These are phyloP conservation scores for Notarius quadriscutis DNA, from an alignment of 2,113 vertebrate species.

Conservation along the genomic window DNA sequence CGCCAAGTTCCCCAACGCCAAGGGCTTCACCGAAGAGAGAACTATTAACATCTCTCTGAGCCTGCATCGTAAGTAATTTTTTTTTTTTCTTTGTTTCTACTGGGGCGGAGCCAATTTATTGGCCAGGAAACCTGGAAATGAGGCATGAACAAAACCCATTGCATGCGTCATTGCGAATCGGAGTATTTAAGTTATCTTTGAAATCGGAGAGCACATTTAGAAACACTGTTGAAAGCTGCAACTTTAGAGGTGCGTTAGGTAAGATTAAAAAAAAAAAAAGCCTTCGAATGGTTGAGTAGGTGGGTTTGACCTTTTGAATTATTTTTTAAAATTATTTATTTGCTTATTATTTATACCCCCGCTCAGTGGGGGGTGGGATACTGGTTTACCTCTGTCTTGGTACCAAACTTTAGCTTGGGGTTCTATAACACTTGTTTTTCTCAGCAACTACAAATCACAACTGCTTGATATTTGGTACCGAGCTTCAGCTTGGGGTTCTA, in stretches of 20 bases:
- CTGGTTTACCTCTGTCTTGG: too few species aligned
- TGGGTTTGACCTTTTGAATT: background rate
- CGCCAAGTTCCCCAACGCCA: slow-evolving; percentile 88
- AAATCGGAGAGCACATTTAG: background rate
- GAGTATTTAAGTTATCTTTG: background rate
- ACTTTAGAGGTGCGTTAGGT: background rate
- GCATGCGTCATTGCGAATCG: background rate
- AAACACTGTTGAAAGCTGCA: background rate
- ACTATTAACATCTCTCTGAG: slow-evolving; percentile 94
- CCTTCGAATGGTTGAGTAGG: background rate
- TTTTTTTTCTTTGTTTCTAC: background rate
- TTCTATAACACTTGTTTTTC: too few species aligned
- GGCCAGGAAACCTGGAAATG: background rate
- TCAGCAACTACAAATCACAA: too few species aligned
- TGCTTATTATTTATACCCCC: too few species aligned
- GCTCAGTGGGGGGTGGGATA: too few species aligned
- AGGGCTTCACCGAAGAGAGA: slow-evolving; percentile 82
- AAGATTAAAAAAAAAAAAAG: background rate
- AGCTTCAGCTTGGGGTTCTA: too few species aligned
- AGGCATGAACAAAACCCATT: background rate
- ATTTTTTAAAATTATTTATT: too few species aligned
- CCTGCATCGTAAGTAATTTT: slow-evolving; percentile 86
- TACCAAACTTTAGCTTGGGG: too few species aligned
- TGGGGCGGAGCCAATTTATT: background rate
- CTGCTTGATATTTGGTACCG: too few species aligned